Percentiles rank a stretch among this genome's conserved stretches.
Conservation (phyloP, 1,140 invertebrate genomes). For the Lethocerus indicus region DNA sequence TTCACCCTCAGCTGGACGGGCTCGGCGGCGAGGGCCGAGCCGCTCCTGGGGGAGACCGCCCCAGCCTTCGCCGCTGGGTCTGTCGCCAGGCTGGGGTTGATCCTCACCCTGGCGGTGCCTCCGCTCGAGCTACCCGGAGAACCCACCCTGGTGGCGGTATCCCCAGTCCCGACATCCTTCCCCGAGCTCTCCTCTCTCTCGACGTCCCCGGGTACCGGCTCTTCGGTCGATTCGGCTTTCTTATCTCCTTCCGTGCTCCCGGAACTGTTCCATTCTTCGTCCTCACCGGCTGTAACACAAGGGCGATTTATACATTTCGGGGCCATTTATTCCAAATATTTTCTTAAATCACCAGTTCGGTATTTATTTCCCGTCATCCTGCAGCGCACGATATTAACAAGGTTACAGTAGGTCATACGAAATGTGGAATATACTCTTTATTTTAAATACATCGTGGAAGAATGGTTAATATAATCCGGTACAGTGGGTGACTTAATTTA, state of each 20-base stretch:
- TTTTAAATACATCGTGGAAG: too few relatives aligned
- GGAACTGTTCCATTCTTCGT: conserved; percentile 14
- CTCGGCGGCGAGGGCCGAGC: neutral
- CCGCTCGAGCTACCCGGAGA: neutral
- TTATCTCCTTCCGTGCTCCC: conserved; percentile 20
- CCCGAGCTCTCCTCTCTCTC: neutral
- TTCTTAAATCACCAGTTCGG: too few relatives aligned
- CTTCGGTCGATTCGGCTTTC: neutral
- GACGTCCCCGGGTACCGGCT: neutral
- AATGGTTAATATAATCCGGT: too few relatives aligned
- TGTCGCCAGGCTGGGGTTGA: conserved; percentile 55
- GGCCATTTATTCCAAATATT: too few relatives aligned
- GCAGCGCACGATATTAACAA: too few relatives aligned
- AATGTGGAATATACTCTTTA: too few relatives aligned
- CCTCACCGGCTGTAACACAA: conserved; percentile 15
- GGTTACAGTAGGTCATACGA: too few relatives aligned
- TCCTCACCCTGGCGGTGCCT: conserved; percentile 47
- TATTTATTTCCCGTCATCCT: too few relatives aligned
- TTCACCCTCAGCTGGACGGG: neutral
- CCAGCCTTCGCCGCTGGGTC: conserved; percentile 48
- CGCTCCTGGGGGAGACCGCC: neutral
- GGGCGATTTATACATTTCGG: too few relatives aligned
- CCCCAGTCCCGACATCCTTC: neutral
- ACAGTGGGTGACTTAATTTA: too few relatives aligned
- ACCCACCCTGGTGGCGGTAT: neutral